Conservation (phyloP, 1,140 invertebrate genomes). For the Leptinotarsa texana region DNA sequence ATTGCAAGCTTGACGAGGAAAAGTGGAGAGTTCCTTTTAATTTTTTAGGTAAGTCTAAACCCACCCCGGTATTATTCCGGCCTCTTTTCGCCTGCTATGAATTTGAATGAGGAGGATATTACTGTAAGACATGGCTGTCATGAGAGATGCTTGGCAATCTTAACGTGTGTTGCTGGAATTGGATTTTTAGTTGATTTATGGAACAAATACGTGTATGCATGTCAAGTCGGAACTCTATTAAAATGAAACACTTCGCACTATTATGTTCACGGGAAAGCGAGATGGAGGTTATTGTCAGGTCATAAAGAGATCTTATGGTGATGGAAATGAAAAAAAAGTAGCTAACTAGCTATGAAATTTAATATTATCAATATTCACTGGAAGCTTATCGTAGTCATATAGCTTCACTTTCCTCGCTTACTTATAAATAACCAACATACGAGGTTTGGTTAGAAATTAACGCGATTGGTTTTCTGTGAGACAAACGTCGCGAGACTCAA, state of each 20-base stretch:
- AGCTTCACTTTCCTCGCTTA: no score
- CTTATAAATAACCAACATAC: no score
- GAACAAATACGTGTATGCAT: conserved; percentile 39
- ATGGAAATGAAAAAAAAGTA: no score
- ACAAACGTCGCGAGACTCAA: no score
- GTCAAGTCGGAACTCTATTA: conserved; percentile 25
- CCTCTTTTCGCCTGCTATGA: conserved; percentile 31
- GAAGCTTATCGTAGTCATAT: no score
- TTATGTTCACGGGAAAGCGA: background rate
- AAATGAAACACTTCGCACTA: conserved; percentile 27
- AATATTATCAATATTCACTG: no score
- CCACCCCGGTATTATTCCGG: conserved; percentile 24
- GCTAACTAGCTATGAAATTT: no score
- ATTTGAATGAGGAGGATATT: conserved; percentile 23
- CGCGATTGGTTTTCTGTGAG: no score
- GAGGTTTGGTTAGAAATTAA: no score
- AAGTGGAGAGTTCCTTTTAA: conserved; percentile 2
- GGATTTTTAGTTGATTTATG: conserved; percentile 42
- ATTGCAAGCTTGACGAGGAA: no score
- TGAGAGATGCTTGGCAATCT: background rate
- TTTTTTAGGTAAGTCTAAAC: conserved; percentile 31
- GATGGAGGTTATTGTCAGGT: background rate
- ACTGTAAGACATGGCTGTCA: conserved; percentile 2
- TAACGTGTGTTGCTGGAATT: conserved; percentile 23
- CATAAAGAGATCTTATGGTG: no score